Evolutionary conservation across 2,797 vertebrate species (phyloP).

Genomic region (Austrolebias charrua): DNA sequence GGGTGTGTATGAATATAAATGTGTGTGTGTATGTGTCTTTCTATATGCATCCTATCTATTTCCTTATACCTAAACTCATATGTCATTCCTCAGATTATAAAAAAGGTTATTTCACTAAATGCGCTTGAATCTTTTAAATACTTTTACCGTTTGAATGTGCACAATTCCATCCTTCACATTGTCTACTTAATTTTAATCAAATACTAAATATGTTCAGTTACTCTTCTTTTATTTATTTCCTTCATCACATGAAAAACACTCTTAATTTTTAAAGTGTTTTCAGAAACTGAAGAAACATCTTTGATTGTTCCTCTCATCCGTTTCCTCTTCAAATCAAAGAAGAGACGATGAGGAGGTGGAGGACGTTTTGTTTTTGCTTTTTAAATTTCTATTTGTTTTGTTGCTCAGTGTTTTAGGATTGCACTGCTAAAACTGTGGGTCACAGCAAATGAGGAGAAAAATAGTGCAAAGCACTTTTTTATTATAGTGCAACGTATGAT

Average conservation of each 20-base stretch:
- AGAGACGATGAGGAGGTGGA: constrained; percentile 22
- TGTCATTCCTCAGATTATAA: not conserved
- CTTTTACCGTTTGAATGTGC: constrained; percentile 1
- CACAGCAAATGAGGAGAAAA: too few relatives aligned
- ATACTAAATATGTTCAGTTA: constrained; percentile 23
- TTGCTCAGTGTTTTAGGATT: too few relatives aligned
- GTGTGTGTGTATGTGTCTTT: constrained; percentile 21
- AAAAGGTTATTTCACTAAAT: not conserved
- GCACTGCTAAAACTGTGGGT: too few relatives aligned
- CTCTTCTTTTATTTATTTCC: constrained; percentile 8
- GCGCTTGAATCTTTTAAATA: not conserved
- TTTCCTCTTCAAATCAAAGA: constrained; percentile 42
- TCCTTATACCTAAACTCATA: constrained; percentile 9
- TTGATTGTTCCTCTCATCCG: constrained; percentile 47
- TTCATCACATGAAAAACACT: constrained; percentile 11
- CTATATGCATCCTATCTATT: constrained; percentile 14
- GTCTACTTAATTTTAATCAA: constrained; percentile 31
- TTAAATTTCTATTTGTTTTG: too few relatives aligned
- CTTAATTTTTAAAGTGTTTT: constrained; percentile 17
- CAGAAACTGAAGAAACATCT: constrained; percentile 34
- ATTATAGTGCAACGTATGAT: too few relatives aligned
- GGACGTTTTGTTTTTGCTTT: constrained; percentile 1
- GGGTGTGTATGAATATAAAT: constrained; percentile 11
- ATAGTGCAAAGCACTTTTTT: too few relatives aligned
- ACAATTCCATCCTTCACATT: not conserved